Evolutionary conservation across 1,140 invertebrate species (phyloP), one percentile per base, ranked within the genome.

Genomic region (Camponotus vicinus): DNA sequence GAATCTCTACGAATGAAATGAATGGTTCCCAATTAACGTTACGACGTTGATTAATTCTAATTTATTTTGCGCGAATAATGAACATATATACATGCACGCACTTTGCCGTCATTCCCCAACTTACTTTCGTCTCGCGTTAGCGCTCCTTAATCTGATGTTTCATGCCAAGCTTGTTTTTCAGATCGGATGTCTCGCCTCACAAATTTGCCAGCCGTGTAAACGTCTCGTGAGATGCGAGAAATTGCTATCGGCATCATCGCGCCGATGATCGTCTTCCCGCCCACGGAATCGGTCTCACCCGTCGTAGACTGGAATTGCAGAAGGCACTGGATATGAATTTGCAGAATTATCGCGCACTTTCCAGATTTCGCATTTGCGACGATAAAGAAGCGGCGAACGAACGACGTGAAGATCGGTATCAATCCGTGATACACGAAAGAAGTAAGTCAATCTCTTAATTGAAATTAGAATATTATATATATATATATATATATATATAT

Each of bases 101-200:
- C 27, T 27, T 66, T 15, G 3, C 4, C 15, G 2, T 11, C 7
- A 42, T 55, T 69, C 55, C 2, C 27, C n/a, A 3, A 45, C 7
- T 57, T n/a, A 32, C 21, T 59, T 59, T 32, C 18, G 78, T 82
- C 21, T 42, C 40, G 27, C 40, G 1, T 71, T 61, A 21, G 18
- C 18, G 5, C 27, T 32, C 6, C 18, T 45, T 45, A 63, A 83
- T 75, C 52, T 59, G 18, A 75, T 61, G 9, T 63, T 59, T 83
- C 40, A 73, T 75, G 69, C 40, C 40, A 61, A 55, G 40, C 45
- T 83, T 78, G 18, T 8, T 75, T 76, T 76, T 52, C 73, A 85
- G 82, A 77, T 55, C n/a, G 55, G 52, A 80, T 18, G 59, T 55
- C 32, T 45, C 21, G 49, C 32, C 6, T 69, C 49, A 66, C 40